A percentile compares a stretch with the other conserved stretches of the same genome.
These are phyloP conservation scores for Varanus komodoensis DNA, from an alignment of 2,113 vertebrate species.

Conservation along the genomic window DNA sequence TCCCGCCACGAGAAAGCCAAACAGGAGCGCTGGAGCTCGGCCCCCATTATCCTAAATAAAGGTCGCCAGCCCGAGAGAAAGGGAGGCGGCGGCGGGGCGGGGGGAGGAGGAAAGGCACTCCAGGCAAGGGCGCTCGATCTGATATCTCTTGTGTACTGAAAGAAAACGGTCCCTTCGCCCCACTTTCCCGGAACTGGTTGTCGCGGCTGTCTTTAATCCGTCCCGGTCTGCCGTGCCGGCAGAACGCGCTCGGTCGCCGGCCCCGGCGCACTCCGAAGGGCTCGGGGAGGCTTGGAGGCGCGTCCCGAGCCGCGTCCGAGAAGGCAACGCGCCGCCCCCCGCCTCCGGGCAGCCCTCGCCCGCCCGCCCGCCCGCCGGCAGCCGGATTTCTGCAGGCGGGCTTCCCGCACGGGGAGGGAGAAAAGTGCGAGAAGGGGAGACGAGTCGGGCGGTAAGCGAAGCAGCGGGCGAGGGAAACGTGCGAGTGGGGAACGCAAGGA, in stretches of 20 bases:
- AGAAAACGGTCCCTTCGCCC: constrained; percentile 27
- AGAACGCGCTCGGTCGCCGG: not conserved
- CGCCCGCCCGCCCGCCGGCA: too few relatives aligned
- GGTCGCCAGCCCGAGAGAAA: constrained; percentile 11
- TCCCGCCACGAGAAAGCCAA: constrained; percentile 50
- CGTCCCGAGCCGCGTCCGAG: not conserved
- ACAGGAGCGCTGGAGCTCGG: constrained; percentile 15
- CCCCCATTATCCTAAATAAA: constrained; percentile 7
- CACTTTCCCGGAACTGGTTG: constrained; percentile 2
- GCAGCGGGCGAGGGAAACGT: not conserved
- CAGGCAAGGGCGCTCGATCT: constrained; percentile 28
- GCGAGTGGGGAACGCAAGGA: not conserved
- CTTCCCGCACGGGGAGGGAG: not conserved
- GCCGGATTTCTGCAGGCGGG: too few relatives aligned
- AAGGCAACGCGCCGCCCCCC: too few relatives aligned
- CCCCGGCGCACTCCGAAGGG: not conserved
- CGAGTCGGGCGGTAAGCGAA: too few relatives aligned
- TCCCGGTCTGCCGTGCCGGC: not conserved
- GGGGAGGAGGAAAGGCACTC: constrained; percentile 1
- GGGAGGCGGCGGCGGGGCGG: not conserved
- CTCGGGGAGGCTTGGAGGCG: not conserved
- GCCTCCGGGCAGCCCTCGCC: too few relatives aligned
- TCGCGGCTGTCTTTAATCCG: constrained; percentile 1
- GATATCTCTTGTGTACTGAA: constrained; percentile 19
- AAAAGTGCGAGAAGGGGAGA: too few relatives aligned